A percentile compares a stretch with the other conserved stretches of the same genome.
These are phyloP conservation scores for Holcopasites calliopsidis DNA, from an alignment of 1,140 invertebrate species.

Conservation along the genomic window DNA sequence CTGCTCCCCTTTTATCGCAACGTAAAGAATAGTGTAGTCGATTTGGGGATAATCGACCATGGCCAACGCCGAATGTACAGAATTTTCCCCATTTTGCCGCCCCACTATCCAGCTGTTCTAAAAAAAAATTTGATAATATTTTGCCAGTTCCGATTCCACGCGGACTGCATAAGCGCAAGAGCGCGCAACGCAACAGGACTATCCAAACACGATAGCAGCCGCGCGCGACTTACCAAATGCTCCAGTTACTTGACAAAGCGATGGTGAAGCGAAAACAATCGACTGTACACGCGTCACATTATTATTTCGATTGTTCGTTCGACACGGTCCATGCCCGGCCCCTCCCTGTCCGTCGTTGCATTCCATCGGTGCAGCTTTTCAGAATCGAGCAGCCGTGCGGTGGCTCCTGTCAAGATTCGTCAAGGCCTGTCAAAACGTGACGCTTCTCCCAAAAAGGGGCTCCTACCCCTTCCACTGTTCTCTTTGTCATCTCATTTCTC, in stretches of 20 bases:
- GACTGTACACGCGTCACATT: conserved; percentile 55
- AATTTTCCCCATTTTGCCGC: too few relatives aligned
- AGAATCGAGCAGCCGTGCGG: conserved; percentile 22
- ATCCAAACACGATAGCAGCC: conserved; percentile 1
- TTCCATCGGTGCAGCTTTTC: conserved; percentile 5
- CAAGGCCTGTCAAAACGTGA: conserved; percentile 65
- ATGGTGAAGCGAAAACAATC: conserved; percentile 12
- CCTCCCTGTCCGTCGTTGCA: neutral
- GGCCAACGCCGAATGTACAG: neutral
- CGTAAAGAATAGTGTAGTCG: neutral
- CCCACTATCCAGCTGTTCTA: neutral
- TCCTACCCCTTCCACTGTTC: conserved; percentile 23
- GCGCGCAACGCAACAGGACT: neutral
- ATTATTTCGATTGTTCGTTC: conserved; percentile 64
- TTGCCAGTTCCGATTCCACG: neutral
- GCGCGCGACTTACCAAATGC: neutral
- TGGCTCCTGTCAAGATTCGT: conserved; percentile 66
- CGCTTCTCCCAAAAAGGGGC: conserved; percentile 20
- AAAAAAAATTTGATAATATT: conserved; percentile 2
- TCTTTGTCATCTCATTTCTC: conserved; percentile 37
- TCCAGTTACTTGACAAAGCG: neutral
- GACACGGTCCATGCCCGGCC: conserved; percentile 19
- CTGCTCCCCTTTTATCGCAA: too few relatives aligned
- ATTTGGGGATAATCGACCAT: neutral
- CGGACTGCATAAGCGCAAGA: neutral